Evolutionary conservation across 2,113 vertebrate genomes (phyloP), one percentile per base, ranked within the genome.

Genomic region (Arenaria interpres): DNA sequence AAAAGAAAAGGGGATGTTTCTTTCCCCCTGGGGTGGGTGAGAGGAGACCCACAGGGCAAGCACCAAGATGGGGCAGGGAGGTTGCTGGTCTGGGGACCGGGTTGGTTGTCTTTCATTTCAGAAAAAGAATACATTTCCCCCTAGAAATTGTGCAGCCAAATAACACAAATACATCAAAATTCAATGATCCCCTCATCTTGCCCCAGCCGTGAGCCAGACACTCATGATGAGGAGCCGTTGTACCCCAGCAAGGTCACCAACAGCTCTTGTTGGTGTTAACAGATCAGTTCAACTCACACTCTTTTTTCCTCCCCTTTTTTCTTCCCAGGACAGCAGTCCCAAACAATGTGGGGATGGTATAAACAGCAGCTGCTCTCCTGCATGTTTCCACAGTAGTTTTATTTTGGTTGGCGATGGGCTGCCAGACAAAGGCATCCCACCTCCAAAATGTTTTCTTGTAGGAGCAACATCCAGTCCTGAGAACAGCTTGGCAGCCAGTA

Each of bases 281-380:
- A 62, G n/a, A 92, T 28, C 35, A 9, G 32, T 54, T 37, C 54
- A 32, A 4, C 51, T 59, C 10, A 30, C 37, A 33, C 7, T 10
- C 12, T 50, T 39, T 27, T 71, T 73, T 73, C 86, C 84, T 92
- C 85, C 89, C 57, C 5, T 48, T 0, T 46, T 53, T 72, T 76
- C 74, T 95, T 96, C 87, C 74, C 96, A 96, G 93, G 28, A 45
- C 15, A 66, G 85, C 87, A 93, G 57, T 53, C 78, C 81, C 81
- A 94, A 89, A 96, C 96, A 96, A 23, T 0, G 30, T 62, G 27
- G 62, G 57, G 48, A 57, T 41, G 45, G 14, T 14, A 6, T 7
- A 93, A 97, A 96, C 94, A 96, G 39, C 94, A 95, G 81, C 66
- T 96, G 87, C 51, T 28, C 35, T 46, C 62, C 85, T 45, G 35